These are phyloP conservation scores for Synanthedon formicaeformis DNA, from an alignment of 2,888 invertebrate genomes.

Conservation along the genomic window DNA sequence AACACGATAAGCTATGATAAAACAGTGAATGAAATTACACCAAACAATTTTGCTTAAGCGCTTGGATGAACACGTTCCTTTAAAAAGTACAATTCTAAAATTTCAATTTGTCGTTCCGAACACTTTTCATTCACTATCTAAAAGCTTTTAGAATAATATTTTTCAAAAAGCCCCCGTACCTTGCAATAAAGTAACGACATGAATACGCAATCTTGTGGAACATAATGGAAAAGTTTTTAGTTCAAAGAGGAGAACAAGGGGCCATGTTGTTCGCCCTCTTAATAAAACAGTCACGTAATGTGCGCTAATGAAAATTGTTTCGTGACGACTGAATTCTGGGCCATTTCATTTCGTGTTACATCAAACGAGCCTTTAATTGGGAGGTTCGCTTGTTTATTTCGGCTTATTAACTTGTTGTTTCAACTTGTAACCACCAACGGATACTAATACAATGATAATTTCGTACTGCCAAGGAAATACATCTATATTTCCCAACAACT, in stretches of 20 bases:
- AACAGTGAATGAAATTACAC: no score
- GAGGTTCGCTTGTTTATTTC: conserved; percentile 1
- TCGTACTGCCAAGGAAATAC: no score
- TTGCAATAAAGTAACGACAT: conserved; percentile 13
- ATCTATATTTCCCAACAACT: no score
- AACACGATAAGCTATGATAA: no score
- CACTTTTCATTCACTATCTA: background rate
- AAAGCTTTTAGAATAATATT: background rate
- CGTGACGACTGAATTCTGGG: conserved; percentile 47
- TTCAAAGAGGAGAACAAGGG: conserved; percentile 25
- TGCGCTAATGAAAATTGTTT: conserved; percentile 62
- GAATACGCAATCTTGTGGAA: conserved; percentile 34
- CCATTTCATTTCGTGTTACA: conserved; percentile 46
- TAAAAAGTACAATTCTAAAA: background rate
- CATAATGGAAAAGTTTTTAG: conserved; percentile 39
- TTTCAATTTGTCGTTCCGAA: background rate
- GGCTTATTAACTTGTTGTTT: conserved; percentile 1
- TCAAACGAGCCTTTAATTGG: conserved; percentile 24
- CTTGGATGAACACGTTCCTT: background rate
- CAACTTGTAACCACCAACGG: background rate
- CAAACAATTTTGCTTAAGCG: no score
- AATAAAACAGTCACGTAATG: conserved; percentile 57
- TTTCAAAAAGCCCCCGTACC: conserved; percentile 11
- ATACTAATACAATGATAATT: background rate
- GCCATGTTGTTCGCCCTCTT: conserved; percentile 30